Evolutionary conservation across 2,888 invertebrate species (phyloP), one percentile per base, ranked within the genome.

Genomic region (Synergus itoensis): DNA sequence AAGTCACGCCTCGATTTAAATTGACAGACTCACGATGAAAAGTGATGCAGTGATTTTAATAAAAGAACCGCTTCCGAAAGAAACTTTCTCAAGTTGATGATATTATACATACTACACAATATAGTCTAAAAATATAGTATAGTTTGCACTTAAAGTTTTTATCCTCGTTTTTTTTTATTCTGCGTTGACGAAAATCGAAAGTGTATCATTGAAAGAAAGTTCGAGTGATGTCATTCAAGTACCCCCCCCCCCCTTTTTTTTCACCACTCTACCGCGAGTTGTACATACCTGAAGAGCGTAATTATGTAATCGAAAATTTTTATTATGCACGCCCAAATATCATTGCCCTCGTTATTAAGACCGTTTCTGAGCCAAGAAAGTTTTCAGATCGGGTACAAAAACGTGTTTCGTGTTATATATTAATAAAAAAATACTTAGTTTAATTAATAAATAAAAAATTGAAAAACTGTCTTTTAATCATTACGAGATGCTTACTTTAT

Each of bases 171-270:
- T 45, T 67, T 67, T 67, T 48, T 28, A 28, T 3, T n/a, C 28
- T 9, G 28, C 16, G 21, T 48, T 69, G 28, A 69, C 69, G 45
- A 69, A 69, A 69, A 69, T 69, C 69, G 69, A 69, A 69, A 69
- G 69, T 69, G 28, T 48, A 69, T 69, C 69, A 69, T 69, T 69
- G 69, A 16, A 69, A 69, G 69, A 69, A 69, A 69, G 69, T 69
- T 69, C 45, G 18, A 48, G 48, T 69, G 69, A 28, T 36, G 69
- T 69, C 28, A 69, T 69, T 48, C 48, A 69, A 28, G 45, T 45
- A 16, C 69, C 28, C 28, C 69, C 69, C 16, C 16, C 69, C 28
- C 45, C 9, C 28, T 28, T 0, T 3, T 3, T 28, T 69, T 48
- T 48, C 28, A 69, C 48, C 48, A 9, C 48, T 69, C 48, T 45